Percentiles rank a stretch among this genome's conserved stretches.
Conservation (phyloP, 2,113 vertebrate genomes). For the Nothoprocta pentlandii region DNA sequence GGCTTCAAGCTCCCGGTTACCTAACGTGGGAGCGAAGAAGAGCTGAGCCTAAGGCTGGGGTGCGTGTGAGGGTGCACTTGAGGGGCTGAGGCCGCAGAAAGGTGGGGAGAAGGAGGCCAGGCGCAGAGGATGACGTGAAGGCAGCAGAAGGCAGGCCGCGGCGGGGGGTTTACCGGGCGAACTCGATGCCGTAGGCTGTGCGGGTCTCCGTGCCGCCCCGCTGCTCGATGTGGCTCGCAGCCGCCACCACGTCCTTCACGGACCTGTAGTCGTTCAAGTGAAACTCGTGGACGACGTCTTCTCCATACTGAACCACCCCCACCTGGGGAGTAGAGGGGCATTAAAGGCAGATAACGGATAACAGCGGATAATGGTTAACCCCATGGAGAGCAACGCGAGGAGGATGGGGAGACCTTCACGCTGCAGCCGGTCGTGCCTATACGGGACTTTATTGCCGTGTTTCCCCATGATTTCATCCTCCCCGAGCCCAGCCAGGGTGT, state of each 20-base stretch:
- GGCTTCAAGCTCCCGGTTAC: rapidly evolving
- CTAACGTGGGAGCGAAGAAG: background rate
- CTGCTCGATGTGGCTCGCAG: slow-evolving; percentile 90
- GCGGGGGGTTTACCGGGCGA: slow-evolving; percentile 83
- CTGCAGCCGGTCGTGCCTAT: too few species aligned
- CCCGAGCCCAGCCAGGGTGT: rapidly evolving
- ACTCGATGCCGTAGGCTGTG: slow-evolving; percentile 92
- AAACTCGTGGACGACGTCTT: slow-evolving; percentile 93
- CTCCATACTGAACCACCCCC: slow-evolving; percentile 93
- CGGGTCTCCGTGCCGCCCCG: slow-evolving; percentile 94
- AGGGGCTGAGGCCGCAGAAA: background rate
- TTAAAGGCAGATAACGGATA: background rate
- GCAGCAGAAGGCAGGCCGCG: rapidly evolving
- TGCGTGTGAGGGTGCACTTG: rapidly evolving
- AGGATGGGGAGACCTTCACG: background rate
- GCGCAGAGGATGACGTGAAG: rapidly evolving
- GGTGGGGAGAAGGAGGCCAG: background rate
- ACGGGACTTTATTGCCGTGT: background rate
- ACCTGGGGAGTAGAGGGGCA: slow-evolving; percentile 78
- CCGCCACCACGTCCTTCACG: slow-evolving; percentile 89
- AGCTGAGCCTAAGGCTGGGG: background rate
- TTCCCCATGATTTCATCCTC: background rate
- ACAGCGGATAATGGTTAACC: too few species aligned
- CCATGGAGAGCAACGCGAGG: rapidly evolving
- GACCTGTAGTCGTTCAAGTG: slow-evolving; percentile 89